phyloP scores from a whole-genome alignment of 2,797 vertebrate species.

The Lagodon rhomboides region DNA sequence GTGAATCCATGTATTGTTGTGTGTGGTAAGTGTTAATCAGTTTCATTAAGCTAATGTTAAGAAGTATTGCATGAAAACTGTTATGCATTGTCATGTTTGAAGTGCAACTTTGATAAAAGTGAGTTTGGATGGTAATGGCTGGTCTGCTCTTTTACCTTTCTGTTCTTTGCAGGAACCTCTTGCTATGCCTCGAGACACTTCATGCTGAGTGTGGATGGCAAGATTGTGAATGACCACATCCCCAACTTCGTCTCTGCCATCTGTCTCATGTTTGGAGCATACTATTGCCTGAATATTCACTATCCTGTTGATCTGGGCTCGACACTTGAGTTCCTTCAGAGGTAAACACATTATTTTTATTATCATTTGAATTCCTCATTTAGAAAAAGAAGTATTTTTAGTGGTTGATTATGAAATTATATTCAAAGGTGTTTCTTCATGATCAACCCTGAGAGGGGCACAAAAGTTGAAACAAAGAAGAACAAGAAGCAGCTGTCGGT shows the following conservation, averaged over 20 bases:
- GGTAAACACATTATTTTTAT: neutral
- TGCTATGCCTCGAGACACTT: conserved; percentile 49
- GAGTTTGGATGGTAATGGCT: neutral
- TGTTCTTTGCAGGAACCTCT: conserved; percentile 34
- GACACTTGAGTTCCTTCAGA: conserved; percentile 59
- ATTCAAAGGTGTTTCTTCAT: conserved; percentile 52
- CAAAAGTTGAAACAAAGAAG: neutral
- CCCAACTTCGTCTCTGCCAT: conserved; percentile 44
- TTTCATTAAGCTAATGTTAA: neutral
- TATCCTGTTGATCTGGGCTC: conserved; percentile 49
- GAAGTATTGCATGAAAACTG: too few species aligned
- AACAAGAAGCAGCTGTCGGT: conserved; percentile 47
- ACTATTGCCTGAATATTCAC: conserved; percentile 54
- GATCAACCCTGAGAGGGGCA: conserved; percentile 59
- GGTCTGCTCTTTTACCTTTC: neutral
- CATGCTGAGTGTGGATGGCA: conserved; percentile 50
- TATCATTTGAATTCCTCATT: neutral
- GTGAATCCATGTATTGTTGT: conserved; percentile 56
- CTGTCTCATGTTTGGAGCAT: conserved; percentile 48
- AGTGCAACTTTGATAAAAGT: too few species aligned
- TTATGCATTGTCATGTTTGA: too few species aligned
- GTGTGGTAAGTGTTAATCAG: conserved; percentile 35
- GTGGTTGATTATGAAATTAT: conserved; percentile 28
- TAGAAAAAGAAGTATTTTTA: neutral
- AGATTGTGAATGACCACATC: conserved; percentile 43